Percentiles rank a stretch among this genome's conserved stretches.
phyloP scores from a whole-genome alignment of 2,113 vertebrate species.

The Centrocercus urophasianus region DNA sequence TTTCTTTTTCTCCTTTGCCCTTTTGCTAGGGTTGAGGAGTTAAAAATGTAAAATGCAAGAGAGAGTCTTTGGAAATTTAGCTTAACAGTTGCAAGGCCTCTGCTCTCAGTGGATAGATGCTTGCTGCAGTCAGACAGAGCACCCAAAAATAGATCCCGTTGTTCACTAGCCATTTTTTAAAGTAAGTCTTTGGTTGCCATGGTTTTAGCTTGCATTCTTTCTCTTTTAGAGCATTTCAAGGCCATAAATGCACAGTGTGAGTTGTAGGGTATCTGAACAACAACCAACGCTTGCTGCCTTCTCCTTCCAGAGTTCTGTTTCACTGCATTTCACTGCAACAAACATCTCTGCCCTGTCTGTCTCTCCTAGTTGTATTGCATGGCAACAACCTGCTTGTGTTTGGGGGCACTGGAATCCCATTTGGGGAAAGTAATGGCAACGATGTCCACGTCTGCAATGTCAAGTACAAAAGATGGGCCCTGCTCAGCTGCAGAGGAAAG shows the following conservation, averaged over 20 bases:
- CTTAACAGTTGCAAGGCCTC: neutral
- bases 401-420: slow-evolving; percentile 96
- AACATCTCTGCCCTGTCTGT: neutral
- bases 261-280: neutral
- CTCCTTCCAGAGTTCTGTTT: neutral
- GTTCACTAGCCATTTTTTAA: neutral
- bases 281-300: neutral
- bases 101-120: neutral
- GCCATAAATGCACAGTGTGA: fast-evolving
- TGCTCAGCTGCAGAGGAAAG: slow-evolving; percentile 95
- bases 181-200: slow-evolving; percentile 28
- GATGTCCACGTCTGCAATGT: slow-evolving; percentile 97
- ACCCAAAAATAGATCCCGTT: slow-evolving; percentile 18
- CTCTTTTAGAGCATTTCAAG: neutral
- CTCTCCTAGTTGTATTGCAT: slow-evolving; percentile 88
- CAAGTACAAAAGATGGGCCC: slow-evolving; percentile 95
- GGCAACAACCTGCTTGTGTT: slow-evolving; percentile 98
- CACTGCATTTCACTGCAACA: neutral
- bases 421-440: slow-evolving; percentile 96
- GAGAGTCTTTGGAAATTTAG: neutral
- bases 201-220: neutral
- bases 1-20: neutral
- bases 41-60: neutral
- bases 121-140: neutral
- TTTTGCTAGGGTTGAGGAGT: fast-evolving